These are phyloP conservation scores for Fistularia tabacaria DNA, from an alignment of 2,797 vertebrate species.

Conservation along the genomic window DNA sequence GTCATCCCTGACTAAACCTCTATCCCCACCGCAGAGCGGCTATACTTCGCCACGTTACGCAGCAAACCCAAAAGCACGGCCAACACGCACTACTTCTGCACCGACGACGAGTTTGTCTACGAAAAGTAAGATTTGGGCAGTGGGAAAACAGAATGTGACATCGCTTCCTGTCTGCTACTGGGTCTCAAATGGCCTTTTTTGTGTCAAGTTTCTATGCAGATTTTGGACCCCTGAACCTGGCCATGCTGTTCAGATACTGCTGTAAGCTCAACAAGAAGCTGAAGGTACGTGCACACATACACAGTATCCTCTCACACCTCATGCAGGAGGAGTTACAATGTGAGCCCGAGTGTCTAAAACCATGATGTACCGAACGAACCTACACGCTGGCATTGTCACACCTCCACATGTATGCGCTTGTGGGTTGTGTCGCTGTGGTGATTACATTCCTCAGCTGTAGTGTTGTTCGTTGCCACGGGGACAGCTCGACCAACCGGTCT, in stretches of 20 bases:
- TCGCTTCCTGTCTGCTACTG: neutral
- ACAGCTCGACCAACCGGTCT: constrained; percentile 3
- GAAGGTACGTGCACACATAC: constrained; percentile 78
- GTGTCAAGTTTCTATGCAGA: constrained; percentile 56
- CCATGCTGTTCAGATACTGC: constrained; percentile 92
- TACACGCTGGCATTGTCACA: no score
- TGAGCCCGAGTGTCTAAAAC: neutral
- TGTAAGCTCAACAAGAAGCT: constrained; percentile 97
- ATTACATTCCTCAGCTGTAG: constrained; percentile 44
- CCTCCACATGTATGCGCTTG: constrained; percentile 6
- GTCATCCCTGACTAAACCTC: no score
- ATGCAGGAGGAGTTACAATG: constrained; percentile 57
- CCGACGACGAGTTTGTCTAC: constrained; percentile 92
- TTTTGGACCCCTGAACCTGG: constrained; percentile 79
- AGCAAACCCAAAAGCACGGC: constrained; percentile 92
- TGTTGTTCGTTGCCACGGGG: constrained; percentile 46
- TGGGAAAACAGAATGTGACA: neutral
- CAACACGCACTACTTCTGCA: constrained; percentile 97
- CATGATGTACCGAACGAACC: no score
- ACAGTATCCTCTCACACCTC: constrained; percentile 14
- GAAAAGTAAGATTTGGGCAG: constrained; percentile 86
- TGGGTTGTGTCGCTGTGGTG: constrained; percentile 59
- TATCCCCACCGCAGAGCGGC: constrained; percentile 76
- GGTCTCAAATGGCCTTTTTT: neutral
- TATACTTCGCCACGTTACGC: constrained; percentile 93